A percentile compares a stretch with the other conserved stretches of the same genome.
Evolutionary conservation across 2,888 invertebrate species (phyloP).

Genomic region (Diadegma fenestrale): DNA sequence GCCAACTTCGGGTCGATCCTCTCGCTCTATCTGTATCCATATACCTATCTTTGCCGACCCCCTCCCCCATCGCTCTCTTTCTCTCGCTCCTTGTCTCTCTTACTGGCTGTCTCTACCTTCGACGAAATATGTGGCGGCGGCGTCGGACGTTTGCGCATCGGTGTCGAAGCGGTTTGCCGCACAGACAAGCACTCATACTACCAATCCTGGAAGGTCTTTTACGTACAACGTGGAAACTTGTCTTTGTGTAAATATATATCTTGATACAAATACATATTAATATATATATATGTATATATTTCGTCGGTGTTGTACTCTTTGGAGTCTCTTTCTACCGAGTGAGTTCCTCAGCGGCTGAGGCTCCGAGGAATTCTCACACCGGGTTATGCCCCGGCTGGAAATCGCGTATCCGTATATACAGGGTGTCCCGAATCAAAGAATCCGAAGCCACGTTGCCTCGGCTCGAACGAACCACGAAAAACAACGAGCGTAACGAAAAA

Average conservation of each 20-base stretch:
- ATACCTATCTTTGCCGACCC: not conserved
- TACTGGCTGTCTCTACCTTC: slow-evolving; percentile 43
- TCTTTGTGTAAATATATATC: slow-evolving; percentile 9
- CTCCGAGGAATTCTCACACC: slow-evolving; percentile 65
- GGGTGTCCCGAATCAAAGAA: not conserved
- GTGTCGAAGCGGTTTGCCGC: slow-evolving; percentile 69
- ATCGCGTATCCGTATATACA: slow-evolving; percentile 45
- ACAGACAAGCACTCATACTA: slow-evolving; percentile 48
- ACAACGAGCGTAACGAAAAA: not conserved
- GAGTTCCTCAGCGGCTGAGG: slow-evolving; percentile 51
- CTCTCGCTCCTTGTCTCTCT: slow-evolving; percentile 15
- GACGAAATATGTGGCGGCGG: slow-evolving; percentile 68
- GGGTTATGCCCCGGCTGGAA: slow-evolving; percentile 61
- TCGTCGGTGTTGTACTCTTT: not conserved
- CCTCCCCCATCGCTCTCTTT: not conserved
- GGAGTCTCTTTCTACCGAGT: slow-evolving; percentile 36
- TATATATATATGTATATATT: slow-evolving; percentile 7
- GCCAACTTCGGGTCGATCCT: slow-evolving; percentile 65
- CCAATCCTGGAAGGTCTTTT: slow-evolving; percentile 46
- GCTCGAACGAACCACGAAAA: not conserved
- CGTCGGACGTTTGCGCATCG: slow-evolving; percentile 70
- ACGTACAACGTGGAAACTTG: slow-evolving; percentile 28
- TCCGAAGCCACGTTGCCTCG: not conserved
- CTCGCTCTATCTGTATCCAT: slow-evolving; percentile 35
- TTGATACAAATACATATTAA: not conserved